Evolutionary conservation across 2,888 invertebrate genomes (phyloP).

Genomic region (Minunthozetes semirufus): DNA sequence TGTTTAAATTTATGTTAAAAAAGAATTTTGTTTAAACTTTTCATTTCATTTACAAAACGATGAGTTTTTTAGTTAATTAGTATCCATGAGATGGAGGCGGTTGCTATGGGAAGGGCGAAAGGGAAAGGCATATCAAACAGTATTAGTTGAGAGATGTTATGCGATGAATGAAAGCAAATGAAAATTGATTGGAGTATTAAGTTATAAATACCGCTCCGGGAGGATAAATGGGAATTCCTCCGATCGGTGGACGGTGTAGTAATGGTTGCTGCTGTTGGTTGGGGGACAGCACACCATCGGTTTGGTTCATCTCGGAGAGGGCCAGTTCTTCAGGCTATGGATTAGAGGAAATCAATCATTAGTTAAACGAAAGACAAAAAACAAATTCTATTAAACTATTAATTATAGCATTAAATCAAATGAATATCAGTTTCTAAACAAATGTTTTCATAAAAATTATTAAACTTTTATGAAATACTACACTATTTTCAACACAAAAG

Average conservation of each 20-base stretch:
- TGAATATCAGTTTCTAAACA: neutral
- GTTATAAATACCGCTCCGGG: slow-evolving; percentile 48
- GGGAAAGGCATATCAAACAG: slow-evolving; percentile 7
- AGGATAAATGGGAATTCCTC: slow-evolving; percentile 54
- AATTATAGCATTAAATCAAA: neutral
- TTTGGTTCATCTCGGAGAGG: slow-evolving; percentile 46
- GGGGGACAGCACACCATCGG: slow-evolving; percentile 38
- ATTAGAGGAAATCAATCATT: neutral
- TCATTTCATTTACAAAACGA: slow-evolving; percentile 20
- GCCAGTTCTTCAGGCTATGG: slow-evolving; percentile 45
- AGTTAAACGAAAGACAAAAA: neutral
- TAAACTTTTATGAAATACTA: too few relatives aligned
- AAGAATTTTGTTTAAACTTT: neutral
- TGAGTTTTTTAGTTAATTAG: slow-evolving; percentile 33
- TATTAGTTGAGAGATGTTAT: slow-evolving; percentile 13
- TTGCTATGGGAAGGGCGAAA: neutral
- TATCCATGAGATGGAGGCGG: slow-evolving; percentile 42
- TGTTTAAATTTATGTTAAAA: slow-evolving; percentile 10
- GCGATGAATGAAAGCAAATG: neutral
- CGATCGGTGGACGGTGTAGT: slow-evolving; percentile 54
- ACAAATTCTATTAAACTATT: too few relatives aligned
- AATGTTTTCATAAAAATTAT: neutral
- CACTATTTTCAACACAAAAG: too few relatives aligned
- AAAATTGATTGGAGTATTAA: neutral
- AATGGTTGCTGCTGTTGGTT: slow-evolving; percentile 46